Evolutionary conservation across 2,113 vertebrate genomes (phyloP), one percentile per base, ranked within the genome.

Genomic region (Rutilus rutilus): DNA sequence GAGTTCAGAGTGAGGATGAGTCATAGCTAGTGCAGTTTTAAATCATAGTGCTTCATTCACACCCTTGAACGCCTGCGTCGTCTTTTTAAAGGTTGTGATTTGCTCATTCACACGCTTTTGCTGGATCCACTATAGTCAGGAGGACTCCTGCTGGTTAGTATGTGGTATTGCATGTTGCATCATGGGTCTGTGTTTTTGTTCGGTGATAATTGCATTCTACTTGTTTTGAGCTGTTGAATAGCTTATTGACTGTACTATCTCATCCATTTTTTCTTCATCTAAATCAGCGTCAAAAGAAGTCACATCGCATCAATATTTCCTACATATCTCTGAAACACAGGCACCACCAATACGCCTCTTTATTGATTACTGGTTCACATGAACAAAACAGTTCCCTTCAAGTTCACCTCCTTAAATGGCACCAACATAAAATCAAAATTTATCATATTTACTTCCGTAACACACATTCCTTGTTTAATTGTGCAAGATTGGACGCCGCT

Each of bases 131-230:
- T 84, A 80, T 84, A 80, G 79, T 79, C 89, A 87, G 85, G 87
- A 88, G 89, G 89, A 90, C 87, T 88, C 83, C 89, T 87, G 87
- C 87, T 90, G 89, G 89, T 62, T 80, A 88, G n/a, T 45, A 60
- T 62, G 50, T 50, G 79, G 47, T 76, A 76, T 60, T 87, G 75
- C 86, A 89, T n/a, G 50, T 17, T 77, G 27, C 21, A 1, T 80
- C 14, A 17, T 60, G 42, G 27, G 47, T 50, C 62, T 78, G 33
- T 8, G 62, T 21, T 12, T 74, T 82, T 62, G 52, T 54, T 74
- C 15, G 42, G 14, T 62, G 52, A 50, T 89, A 87, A 89, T 87
- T 86, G 50, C 83, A 74, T 84, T 54, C 62, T 76, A 21, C 45
- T 47, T 76, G 33, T 39, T 62, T 79, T 47, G 71, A 74, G 71